A percentile compares a stretch with the other conserved stretches of the same genome.
phyloP scores from a whole-genome alignment of 2,888 invertebrate genomes.

The Apamea sordens region DNA sequence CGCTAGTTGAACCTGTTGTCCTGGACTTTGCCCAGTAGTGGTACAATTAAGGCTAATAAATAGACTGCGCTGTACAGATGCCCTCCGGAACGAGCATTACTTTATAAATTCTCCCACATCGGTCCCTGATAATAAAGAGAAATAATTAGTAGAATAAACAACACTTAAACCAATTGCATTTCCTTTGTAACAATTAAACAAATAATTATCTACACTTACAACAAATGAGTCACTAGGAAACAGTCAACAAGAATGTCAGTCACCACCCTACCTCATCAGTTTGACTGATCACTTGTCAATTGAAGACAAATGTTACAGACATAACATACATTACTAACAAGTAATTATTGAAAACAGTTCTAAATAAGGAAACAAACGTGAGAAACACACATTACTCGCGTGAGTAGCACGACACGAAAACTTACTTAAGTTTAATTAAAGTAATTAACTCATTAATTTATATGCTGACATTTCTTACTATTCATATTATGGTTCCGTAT shows the following conservation, averaged over 20 bases:
- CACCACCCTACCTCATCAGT: not conserved
- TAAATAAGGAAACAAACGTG: conserved; percentile 37
- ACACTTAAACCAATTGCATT: not conserved
- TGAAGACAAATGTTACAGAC: conserved; percentile 9
- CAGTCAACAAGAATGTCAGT: not conserved
- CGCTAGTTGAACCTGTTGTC: too few species aligned
- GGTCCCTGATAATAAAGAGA: too few species aligned
- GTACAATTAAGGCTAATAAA: too few species aligned
- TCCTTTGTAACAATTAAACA: not conserved
- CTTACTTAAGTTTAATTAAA: conserved; percentile 64
- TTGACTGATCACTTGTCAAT: conserved; percentile 17
- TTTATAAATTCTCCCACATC: too few species aligned
- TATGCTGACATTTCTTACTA: conserved; percentile 48
- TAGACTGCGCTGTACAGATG: too few species aligned
- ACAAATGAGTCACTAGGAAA: conserved; percentile 23
- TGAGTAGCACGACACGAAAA: conserved; percentile 51
- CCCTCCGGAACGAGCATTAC: too few species aligned
- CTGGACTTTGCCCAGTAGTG: too few species aligned
- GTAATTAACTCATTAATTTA: conserved; percentile 55
- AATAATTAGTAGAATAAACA: not conserved
- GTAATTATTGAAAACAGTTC: conserved; percentile 14
- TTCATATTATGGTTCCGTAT: conserved; percentile 36
- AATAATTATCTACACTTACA: not conserved
- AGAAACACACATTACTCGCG: not conserved
- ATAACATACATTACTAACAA: not conserved